phyloP scores from a whole-genome alignment of 2,888 invertebrate species.

The Trachelus stipa region DNA sequence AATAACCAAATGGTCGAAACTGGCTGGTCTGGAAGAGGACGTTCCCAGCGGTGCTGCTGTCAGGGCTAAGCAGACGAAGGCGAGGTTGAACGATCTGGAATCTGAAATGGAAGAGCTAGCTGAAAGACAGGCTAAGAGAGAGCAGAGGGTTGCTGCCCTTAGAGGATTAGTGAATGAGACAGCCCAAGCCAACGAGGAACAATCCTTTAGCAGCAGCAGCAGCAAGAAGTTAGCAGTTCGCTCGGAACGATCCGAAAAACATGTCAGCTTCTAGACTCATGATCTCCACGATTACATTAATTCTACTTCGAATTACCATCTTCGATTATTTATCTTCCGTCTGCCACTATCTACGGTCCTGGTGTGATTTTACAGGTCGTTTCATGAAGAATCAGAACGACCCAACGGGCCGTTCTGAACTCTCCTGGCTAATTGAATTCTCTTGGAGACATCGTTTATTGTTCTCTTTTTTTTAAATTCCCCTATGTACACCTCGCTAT shows the following conservation, averaged over 20 bases:
- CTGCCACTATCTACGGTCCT: not conserved
- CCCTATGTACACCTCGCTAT: constrained; percentile 4
- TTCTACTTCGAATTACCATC: not conserved
- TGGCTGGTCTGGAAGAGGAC: constrained; percentile 63
- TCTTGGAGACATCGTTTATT: not conserved
- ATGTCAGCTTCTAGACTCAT: constrained; percentile 58
- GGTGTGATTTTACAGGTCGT: not conserved
- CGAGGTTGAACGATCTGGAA: constrained; percentile 78
- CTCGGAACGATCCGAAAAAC: constrained; percentile 56
- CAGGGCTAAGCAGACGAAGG: constrained; percentile 75
- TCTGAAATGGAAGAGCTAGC: constrained; percentile 80
- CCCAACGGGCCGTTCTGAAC: not conserved
- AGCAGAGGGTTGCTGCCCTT: constrained; percentile 78
- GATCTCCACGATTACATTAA: not conserved
- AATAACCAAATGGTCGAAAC: constrained; percentile 76
- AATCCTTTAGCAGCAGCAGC: constrained; percentile 37
- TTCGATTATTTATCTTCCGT: not conserved
- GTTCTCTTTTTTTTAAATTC: constrained; percentile 1
- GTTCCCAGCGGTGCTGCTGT: constrained; percentile 71
- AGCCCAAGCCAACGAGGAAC: constrained; percentile 66
- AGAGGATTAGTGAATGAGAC: constrained; percentile 76
- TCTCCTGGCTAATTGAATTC: not conserved
- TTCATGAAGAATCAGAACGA: not conserved
- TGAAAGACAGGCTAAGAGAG: constrained; percentile 77
- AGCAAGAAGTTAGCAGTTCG: constrained; percentile 53